These are phyloP conservation scores for Telmatherina bonti DNA, from an alignment of 2,797 vertebrate genomes.

Conservation along the genomic window DNA sequence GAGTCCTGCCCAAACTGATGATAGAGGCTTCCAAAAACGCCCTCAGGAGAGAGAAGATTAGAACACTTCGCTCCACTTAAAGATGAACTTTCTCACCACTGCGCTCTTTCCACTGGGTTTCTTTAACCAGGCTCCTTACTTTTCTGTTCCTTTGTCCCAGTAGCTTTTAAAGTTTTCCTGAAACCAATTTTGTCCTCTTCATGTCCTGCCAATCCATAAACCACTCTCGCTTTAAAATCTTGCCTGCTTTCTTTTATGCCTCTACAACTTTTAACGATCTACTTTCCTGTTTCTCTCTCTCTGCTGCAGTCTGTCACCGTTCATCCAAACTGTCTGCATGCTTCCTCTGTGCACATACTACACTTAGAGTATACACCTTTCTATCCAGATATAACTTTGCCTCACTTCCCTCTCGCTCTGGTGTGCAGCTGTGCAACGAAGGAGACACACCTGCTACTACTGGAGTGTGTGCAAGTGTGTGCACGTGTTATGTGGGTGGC, in stretches of 20 bases:
- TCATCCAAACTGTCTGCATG: slow-evolving; percentile 20
- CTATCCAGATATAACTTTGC: slow-evolving; percentile 17
- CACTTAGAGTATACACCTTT: slow-evolving; percentile 10
- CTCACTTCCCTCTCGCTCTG: slow-evolving; percentile 51
- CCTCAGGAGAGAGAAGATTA: slow-evolving; percentile 67
- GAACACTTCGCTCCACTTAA: slow-evolving; percentile 59
- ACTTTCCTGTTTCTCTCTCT: slow-evolving; percentile 17
- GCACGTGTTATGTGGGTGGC: slow-evolving; percentile 31
- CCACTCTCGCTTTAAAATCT: slow-evolving; percentile 24
- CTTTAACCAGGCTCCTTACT: slow-evolving; percentile 47
- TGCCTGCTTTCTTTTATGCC: slow-evolving; percentile 32
- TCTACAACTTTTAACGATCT: slow-evolving; percentile 26
- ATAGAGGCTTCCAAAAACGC: slow-evolving; percentile 71
- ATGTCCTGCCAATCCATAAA: slow-evolving; percentile 58
- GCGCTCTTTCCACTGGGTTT: slow-evolving; percentile 52
- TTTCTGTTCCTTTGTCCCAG: slow-evolving; percentile 27
- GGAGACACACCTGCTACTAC: slow-evolving; percentile 73
- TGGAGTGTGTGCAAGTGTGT: slow-evolving; percentile 48
- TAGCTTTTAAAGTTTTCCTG: slow-evolving; percentile 54
- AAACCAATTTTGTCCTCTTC: slow-evolving; percentile 50
- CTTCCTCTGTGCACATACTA: not conserved
- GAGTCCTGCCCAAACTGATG: slow-evolving; percentile 80
- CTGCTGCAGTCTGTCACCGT: slow-evolving; percentile 33
- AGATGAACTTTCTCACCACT: slow-evolving; percentile 57
- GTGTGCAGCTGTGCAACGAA: slow-evolving; percentile 74